Percentiles rank a stretch among this genome's conserved stretches.
Evolutionary conservation across 2,888 invertebrate genomes (phyloP).

Genomic region (Cylindroiulus punctatus): DNA sequence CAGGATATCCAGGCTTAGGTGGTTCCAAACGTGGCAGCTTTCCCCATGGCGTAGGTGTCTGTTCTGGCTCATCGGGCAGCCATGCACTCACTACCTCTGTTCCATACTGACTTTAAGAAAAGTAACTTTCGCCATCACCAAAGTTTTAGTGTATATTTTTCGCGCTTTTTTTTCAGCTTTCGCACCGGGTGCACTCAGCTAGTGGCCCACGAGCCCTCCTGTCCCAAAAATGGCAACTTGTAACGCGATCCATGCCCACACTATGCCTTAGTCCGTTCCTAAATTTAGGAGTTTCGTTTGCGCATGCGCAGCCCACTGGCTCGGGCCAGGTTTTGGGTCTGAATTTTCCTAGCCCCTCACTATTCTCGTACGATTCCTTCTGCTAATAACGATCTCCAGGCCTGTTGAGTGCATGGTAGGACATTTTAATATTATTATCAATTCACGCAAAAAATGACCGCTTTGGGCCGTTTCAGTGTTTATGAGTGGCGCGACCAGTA

Average conservation of each 20-base stretch:
- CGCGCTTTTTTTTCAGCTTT: neutral
- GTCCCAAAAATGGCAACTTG: conserved; percentile 61
- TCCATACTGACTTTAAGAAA: conserved; percentile 29
- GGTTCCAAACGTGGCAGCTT: neutral
- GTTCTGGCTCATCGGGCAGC: conserved; percentile 29
- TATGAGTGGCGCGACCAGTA: neutral
- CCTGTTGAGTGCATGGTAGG: conserved; percentile 59
- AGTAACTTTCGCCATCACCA: neutral
- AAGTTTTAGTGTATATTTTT: conserved; percentile 6
- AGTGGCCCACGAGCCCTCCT: conserved; percentile 49
- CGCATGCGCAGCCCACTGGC: conserved; percentile 53
- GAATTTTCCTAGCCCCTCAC: conserved; percentile 52
- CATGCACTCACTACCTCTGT: neutral
- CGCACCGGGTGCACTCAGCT: conserved; percentile 9
- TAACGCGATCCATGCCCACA: conserved; percentile 60
- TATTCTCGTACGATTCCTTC: conserved; percentile 57
- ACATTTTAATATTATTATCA: conserved; percentile 40
- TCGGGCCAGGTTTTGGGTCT: neutral
- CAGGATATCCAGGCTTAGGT: neutral
- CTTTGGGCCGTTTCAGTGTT: neutral
- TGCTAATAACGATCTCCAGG: conserved; percentile 59
- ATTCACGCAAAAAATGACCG: neutral
- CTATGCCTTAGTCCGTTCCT: neutral
- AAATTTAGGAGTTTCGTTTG: conserved; percentile 20
- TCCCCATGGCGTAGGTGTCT: neutral